These are phyloP conservation scores for Ichneumoninae sp. DNA, from an alignment of 2,888 invertebrate genomes.

Conservation along the genomic window DNA sequence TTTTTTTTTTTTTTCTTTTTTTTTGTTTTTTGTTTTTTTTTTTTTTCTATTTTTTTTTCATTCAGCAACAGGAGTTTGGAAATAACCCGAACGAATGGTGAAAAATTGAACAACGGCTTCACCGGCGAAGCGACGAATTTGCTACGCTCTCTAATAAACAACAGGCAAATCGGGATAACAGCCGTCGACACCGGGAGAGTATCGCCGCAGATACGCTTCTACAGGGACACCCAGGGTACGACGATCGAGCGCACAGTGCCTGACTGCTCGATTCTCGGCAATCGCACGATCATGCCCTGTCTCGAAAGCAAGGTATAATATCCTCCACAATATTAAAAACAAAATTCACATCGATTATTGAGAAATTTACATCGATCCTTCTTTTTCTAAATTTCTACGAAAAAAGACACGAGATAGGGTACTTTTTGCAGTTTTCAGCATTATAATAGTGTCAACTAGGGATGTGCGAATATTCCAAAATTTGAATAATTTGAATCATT, in stretches of 20 bases:
- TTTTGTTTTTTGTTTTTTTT: no score
- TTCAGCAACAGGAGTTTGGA: conserved; percentile 82
- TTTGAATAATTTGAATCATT: no score
- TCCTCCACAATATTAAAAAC: background rate
- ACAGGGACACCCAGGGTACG: conserved; percentile 86
- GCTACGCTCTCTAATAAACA: conserved; percentile 90
- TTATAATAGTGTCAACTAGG: no score
- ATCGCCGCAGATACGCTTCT: conserved; percentile 86
- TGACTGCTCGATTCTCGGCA: conserved; percentile 81
- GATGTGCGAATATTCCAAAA: no score
- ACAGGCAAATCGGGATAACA: conserved; percentile 90
- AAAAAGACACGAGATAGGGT: no score
- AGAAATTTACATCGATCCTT: no score
- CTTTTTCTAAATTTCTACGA: no score
- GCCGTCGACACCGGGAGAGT: conserved; percentile 77
- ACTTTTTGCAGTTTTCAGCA: no score
- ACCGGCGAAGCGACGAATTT: conserved; percentile 90
- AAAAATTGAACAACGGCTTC: conserved; percentile 81
- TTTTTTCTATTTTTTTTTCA: background rate
- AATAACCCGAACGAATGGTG: conserved; percentile 82
- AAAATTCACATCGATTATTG: no score
- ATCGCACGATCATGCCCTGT: conserved; percentile 80
- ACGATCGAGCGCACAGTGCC: conserved; percentile 85
- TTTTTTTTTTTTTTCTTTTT: no score
- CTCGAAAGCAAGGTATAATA: conserved; percentile 79